A percentile compares a stretch with the other conserved stretches of the same genome.
Conservation (phyloP, 2,113 vertebrate species). For the Illadopsis cleaveri region DNA sequence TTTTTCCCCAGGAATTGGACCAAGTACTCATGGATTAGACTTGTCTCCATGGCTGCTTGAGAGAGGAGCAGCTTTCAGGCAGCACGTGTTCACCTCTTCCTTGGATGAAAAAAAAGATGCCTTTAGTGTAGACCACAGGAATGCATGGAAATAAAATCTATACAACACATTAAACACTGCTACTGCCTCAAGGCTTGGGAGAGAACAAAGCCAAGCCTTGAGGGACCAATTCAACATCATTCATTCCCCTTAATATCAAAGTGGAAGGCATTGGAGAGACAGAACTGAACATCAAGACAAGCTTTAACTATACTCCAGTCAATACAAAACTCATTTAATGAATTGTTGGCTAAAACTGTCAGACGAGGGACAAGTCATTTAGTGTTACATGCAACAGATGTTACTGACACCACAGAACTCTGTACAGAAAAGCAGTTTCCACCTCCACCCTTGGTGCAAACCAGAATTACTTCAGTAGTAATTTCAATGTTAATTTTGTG, state of each 20-base stretch:
- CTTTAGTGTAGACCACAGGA: constrained; percentile 39
- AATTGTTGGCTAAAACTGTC: constrained; percentile 37
- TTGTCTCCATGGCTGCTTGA: constrained; percentile 21
- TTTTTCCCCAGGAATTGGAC: neutral
- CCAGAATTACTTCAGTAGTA: constrained; percentile 18
- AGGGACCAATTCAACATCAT: constrained; percentile 23
- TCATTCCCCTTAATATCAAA: constrained; percentile 26
- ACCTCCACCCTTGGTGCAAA: constrained; percentile 38
- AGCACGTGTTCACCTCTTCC: constrained; percentile 34
- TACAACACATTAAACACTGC: constrained; percentile 27
- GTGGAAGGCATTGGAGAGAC: constrained; percentile 62
- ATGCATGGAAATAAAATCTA: constrained; percentile 40
- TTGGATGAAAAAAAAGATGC: constrained; percentile 17
- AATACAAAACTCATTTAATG: constrained; percentile 57
- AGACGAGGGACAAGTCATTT: constrained; percentile 57
- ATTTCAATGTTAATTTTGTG: neutral
- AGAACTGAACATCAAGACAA: constrained; percentile 74
- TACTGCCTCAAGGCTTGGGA: constrained; percentile 17
- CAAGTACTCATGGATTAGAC: neutral
- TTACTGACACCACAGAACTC: constrained; percentile 55
- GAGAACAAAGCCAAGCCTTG: constrained; percentile 26
- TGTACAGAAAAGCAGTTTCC: constrained; percentile 53
- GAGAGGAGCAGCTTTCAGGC: neutral
- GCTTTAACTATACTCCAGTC: constrained; percentile 77
- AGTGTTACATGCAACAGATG: constrained; percentile 63